phyloP scores from a whole-genome alignment of 2,888 invertebrate species.

The Rapana venosa region DNA sequence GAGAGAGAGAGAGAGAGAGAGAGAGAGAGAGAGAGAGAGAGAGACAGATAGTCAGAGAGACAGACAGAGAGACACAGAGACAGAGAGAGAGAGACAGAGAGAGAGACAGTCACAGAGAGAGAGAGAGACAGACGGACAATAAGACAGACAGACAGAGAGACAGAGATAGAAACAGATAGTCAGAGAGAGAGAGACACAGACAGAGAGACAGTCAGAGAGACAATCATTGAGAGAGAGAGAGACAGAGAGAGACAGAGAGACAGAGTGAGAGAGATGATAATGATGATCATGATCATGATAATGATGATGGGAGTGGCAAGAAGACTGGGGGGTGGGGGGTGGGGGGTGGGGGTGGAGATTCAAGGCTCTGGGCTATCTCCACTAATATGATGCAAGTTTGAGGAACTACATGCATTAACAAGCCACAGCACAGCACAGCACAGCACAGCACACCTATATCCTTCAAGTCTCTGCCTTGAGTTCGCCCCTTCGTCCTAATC shows the following conservation, averaged over 20 bases:
- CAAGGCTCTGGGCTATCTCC: neutral
- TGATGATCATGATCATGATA: neutral
- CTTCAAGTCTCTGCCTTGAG: neutral
- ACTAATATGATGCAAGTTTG: neutral
- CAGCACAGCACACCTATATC: conserved; percentile 14
- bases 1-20: conserved; percentile 28
- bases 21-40: conserved; percentile 6
- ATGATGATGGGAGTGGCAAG: too few species aligned
- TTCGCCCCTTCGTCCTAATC: neutral
- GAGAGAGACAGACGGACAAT: neutral
- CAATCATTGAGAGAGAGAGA: too few species aligned
- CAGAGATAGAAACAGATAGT: too few species aligned
- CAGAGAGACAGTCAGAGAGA: too few species aligned
- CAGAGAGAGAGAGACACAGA: too few species aligned
- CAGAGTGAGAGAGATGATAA: conserved; percentile 10
- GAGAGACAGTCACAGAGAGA: neutral
- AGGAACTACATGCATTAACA: neutral
- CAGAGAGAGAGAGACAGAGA: neutral
- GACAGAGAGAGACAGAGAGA: neutral
- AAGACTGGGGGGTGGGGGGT: too few species aligned
- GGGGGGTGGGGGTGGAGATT: too few species aligned
- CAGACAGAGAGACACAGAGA: too few species aligned
- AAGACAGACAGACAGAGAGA: neutral
- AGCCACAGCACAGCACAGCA: too few species aligned
- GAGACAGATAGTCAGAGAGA: too few species aligned